phyloP scores from a whole-genome alignment of 2,888 invertebrate species.

The Muschampia plurimacula region DNA sequence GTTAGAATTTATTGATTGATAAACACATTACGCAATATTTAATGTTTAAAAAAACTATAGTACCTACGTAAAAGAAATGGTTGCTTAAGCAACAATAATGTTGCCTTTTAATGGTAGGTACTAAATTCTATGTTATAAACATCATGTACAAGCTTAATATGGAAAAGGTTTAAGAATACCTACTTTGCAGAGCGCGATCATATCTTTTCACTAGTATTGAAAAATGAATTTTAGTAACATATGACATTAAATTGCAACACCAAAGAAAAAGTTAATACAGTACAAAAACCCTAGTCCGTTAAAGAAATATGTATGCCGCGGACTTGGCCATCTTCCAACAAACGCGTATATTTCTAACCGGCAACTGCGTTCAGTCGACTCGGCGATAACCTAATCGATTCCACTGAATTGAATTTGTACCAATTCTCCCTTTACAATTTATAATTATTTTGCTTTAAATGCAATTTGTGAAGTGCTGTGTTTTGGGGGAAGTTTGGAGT shows the following conservation, averaged over 20 bases:
- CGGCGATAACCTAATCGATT: constrained; percentile 68
- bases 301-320: constrained; percentile 46
- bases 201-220: too few species aligned
- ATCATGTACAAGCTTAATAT: too few species aligned
- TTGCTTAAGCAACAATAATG: too few species aligned
- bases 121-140: too few species aligned
- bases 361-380: constrained; percentile 66
- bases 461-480: constrained; percentile 36
- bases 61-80: too few species aligned
- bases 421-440: constrained; percentile 40
- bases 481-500: not conserved
- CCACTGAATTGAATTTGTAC: constrained; percentile 49
- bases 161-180: too few species aligned
- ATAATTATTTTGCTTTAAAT: constrained; percentile 39
- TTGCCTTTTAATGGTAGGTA: too few species aligned
- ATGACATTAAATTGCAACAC: constrained; percentile 1
- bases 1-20: too few species aligned
- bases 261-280: constrained; percentile 11
- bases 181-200: too few species aligned
- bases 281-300: constrained; percentile 14
- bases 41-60: too few species aligned
- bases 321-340: constrained; percentile 54
- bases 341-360: constrained; percentile 60
- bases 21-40: too few species aligned
- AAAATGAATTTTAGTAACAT: not conserved